Evolutionary conservation across 2,888 invertebrate species (phyloP).

Genomic region (Caenorhabditis macrosperma): DNA sequence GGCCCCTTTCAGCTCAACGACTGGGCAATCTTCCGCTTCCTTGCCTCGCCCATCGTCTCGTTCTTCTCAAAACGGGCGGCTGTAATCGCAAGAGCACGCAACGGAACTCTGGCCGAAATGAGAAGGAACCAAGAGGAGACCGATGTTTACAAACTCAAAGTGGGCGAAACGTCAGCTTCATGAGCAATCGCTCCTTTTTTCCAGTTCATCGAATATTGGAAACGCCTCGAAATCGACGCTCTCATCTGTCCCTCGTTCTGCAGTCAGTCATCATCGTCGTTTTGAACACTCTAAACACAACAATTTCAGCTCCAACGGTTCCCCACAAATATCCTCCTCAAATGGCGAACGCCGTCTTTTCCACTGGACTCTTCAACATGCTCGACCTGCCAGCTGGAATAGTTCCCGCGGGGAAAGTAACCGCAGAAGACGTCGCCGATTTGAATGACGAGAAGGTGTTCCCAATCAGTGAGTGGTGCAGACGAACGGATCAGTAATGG

Average conservation of each 20-base stretch:
- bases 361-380: conserved; percentile 80
- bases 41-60: conserved; percentile 6
- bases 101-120: conserved; percentile 64
- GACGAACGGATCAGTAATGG: too few relatives aligned
- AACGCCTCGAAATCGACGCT: conserved; percentile 77
- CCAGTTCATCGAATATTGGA: conserved; percentile 74
- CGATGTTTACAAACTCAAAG: conserved; percentile 70
- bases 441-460: conserved; percentile 68
- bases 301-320: conserved; percentile 71
- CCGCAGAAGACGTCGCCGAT: conserved; percentile 68
- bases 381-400: conserved; percentile 81
- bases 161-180: background rate
- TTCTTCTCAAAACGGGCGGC: conserved; percentile 27
- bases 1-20: conserved; percentile 12
- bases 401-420: conserved; percentile 80
- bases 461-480: conserved; percentile 18
- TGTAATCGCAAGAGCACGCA: conserved; percentile 24
- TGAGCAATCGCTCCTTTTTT: background rate
- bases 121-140: conserved; percentile 72
- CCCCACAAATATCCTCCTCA: conserved; percentile 73
- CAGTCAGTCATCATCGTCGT: conserved; percentile 42
- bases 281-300: too few relatives aligned
- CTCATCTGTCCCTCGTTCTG: conserved; percentile 80
- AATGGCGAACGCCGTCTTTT: conserved; percentile 72
- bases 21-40: conserved; percentile 11